Evolutionary conservation across 2,113 vertebrate species (phyloP).

Genomic region (Cichladusa arquata): DNA sequence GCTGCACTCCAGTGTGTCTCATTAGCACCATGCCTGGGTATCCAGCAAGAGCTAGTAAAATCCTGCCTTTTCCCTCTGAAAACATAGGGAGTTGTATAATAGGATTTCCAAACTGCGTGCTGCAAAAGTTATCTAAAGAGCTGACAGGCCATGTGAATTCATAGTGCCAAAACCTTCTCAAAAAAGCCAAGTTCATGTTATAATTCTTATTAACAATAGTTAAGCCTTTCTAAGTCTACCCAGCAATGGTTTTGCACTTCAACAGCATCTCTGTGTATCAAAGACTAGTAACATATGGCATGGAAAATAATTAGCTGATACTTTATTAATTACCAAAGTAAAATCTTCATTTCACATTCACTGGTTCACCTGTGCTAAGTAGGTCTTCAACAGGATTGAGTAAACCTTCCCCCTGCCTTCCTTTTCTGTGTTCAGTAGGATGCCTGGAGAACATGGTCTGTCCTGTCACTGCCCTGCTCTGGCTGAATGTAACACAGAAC

Average conservation of each 20-base stretch:
- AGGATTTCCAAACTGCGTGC: not conserved
- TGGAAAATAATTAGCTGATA: not conserved
- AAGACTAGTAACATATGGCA: not conserved
- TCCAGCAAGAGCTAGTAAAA: not conserved
- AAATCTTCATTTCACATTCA: not conserved
- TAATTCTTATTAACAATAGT: not conserved
- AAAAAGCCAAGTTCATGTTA: not conserved
- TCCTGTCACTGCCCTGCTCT: not conserved
- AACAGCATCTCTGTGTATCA: not conserved
- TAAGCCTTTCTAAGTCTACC: not conserved
- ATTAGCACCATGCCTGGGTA: accelerated
- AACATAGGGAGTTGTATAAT: not conserved
- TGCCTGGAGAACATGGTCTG: not conserved
- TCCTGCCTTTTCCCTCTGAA: not conserved
- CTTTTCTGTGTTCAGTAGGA: not conserved
- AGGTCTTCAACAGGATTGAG: not conserved
- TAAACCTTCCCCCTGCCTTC: not conserved
- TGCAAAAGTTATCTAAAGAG: not conserved
- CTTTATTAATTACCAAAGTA: not conserved
- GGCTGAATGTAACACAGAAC: not conserved
- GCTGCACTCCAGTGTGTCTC: not conserved
- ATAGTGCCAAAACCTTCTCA: not conserved
- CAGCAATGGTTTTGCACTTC: not conserved
- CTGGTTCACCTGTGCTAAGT: not conserved
- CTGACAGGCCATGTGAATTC: not conserved